Base-by-base conservation (phyloP, 64 coral and sea anemone species). In the Catalaphyllia jardinei region DNA sequence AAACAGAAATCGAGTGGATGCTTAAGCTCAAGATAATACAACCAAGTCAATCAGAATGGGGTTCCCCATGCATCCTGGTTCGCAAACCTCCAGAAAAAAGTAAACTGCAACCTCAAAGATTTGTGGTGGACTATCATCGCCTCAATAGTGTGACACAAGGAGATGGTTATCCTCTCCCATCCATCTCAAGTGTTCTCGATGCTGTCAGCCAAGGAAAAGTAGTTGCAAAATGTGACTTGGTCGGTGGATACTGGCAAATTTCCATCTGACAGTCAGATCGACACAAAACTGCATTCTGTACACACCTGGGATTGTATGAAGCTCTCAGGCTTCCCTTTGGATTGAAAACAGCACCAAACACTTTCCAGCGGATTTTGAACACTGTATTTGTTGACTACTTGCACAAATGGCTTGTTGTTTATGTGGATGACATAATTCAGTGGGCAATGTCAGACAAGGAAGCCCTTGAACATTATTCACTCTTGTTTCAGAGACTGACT, bases 1-100 rank as follows among this genome's bases (percentile, higher is more conserved):
- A 57, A 92, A 69, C 77, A n/a, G n/a, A n/a, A n/a, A n/a, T 92
- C 60, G 54, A 92, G 29, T 61, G 90, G 3, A 92, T 92, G 83
- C 75, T 92, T 7, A 78, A 87, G 75, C 29, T 87, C n/a, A n/a
- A n/a, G n/a, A n/a, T n/a, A n/a, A n/a, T n/a, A n/a, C n/a, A n/a
- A n/a, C n/a, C n/a, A n/a, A n/a, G n/a, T n/a, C n/a, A n/a, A n/a
- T n/a, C n/a, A n/a, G n/a, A n/a, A n/a, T n/a, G n/a, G n/a, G n/a
- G n/a, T n/a, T n/a, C n/a, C n/a, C n/a, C n/a, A n/a, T n/a, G n/a
- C n/a, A n/a, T n/a, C 51, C 62, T 87, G 24, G 91, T 92, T 14
- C 17, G 63, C 35, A 87, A 87, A 92, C 75, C 62, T 22, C 87
- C 15, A 25, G 90, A 92, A 86, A 92, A 78, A 65, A 74, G 90